Evolutionary conservation across 1,140 invertebrate species (phyloP).

Genomic region (Scylla paramamosain): DNA sequence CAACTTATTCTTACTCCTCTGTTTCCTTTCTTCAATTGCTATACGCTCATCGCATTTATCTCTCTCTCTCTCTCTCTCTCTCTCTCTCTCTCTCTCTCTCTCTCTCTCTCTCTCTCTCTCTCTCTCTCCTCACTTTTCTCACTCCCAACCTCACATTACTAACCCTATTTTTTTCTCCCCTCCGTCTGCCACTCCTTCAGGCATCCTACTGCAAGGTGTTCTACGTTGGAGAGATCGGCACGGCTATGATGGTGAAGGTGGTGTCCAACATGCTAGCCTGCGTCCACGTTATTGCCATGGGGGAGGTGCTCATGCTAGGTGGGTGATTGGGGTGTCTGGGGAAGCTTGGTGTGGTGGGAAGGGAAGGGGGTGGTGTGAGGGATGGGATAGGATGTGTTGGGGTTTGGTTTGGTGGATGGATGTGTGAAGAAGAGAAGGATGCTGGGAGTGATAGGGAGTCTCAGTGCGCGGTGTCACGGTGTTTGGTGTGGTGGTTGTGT

Average conservation of each 20-base stretch:
- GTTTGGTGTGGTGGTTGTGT: neutral
- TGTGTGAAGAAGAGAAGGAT: neutral
- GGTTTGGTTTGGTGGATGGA: neutral
- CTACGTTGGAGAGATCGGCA: slow-evolving; percentile 67
- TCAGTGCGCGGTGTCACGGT: no score
- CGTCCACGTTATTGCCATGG: slow-evolving; percentile 73
- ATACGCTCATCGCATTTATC: no score
- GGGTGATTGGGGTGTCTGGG: neutral
- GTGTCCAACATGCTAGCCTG: slow-evolving; percentile 77
- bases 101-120: no score
- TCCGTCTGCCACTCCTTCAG: slow-evolving; percentile 24
- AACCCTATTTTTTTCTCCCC: neutral
- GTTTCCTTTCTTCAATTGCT: no score
- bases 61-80: no score
- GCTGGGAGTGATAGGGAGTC: neutral
- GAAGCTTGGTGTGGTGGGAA: neutral
- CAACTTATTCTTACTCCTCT: neutral
- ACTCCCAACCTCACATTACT: neutral
- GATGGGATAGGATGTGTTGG: neutral
- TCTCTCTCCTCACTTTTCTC: no score
- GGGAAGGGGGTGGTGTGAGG: neutral
- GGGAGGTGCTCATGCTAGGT: slow-evolving; percentile 71
- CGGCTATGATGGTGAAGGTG: slow-evolving; percentile 75
- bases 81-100: no score
- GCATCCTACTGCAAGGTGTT: slow-evolving; percentile 66